phyloP scores from a whole-genome alignment of 2,113 vertebrate genomes.

The Phocoena sinus region DNA sequence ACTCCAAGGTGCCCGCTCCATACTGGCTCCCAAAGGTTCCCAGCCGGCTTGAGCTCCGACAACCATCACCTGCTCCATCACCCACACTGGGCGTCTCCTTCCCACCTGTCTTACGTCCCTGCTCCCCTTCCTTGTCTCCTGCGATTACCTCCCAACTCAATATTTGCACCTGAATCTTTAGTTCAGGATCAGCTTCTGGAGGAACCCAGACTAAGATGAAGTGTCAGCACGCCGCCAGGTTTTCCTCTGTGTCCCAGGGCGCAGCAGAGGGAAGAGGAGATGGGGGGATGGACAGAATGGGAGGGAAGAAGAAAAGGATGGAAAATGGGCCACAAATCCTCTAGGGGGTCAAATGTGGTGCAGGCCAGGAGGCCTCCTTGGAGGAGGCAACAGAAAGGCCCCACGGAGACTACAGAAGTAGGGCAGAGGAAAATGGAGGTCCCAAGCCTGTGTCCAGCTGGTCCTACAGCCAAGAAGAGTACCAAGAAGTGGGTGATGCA shows the following conservation, averaged over 20 bases:
- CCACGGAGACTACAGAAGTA: fast-evolving
- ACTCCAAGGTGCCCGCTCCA: fast-evolving
- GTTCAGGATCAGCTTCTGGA: neutral
- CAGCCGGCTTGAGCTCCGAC: neutral
- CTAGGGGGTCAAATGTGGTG: neutral
- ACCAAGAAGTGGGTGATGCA: fast-evolving
- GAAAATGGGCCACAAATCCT: neutral
- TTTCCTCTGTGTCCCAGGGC: neutral
- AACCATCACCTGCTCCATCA: neutral
- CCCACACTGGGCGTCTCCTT: neutral
- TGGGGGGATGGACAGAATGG: fast-evolving
- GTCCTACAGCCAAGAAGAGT: neutral
- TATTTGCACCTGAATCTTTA: neutral
- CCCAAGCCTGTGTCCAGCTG: neutral
- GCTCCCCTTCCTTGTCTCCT: neutral
- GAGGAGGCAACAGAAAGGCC: neutral
- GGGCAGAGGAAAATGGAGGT: neutral
- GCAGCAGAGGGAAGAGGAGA: fast-evolving
- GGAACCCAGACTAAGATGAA: neutral
- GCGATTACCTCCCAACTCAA: neutral
- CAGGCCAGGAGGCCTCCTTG: neutral
- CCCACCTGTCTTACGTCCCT: neutral
- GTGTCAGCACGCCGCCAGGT: neutral
- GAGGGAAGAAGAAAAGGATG: neutral
- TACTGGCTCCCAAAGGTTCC: neutral